A percentile compares a stretch with the other conserved stretches of the same genome.
Conservation (phyloP, 2,797 vertebrate species). For the Pseudochirops cupreus region DNA sequence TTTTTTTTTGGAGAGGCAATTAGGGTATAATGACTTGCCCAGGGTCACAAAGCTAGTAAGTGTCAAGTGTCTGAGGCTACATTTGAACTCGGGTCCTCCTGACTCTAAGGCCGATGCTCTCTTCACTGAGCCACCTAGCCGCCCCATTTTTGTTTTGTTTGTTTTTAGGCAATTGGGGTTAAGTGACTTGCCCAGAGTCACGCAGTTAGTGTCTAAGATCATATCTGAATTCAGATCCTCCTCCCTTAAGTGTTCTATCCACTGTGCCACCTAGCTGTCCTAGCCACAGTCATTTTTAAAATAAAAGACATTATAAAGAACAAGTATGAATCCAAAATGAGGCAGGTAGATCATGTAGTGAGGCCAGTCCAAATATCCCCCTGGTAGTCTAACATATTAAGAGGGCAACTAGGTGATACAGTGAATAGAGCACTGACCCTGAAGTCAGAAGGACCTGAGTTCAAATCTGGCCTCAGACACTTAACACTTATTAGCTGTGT, state of each 20-base stretch:
- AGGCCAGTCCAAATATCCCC: not conserved
- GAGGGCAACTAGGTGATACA: not conserved
- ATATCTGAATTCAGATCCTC: not conserved
- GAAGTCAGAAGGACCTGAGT: too few species aligned
- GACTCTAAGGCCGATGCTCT: too few species aligned
- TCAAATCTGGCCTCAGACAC: too few species aligned
- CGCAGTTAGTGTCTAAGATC: not conserved
- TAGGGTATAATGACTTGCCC: too few species aligned
- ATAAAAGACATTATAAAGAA: not conserved
- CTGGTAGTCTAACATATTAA: not conserved
- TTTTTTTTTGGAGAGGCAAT: not conserved
- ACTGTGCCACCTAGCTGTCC: not conserved
- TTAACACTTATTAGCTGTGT: too few species aligned
- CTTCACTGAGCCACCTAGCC: too few species aligned
- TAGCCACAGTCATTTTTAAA: not conserved
- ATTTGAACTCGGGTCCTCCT: too few species aligned
- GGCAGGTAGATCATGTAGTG: not conserved
- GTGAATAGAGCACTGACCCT: too few species aligned
- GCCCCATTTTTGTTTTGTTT: too few species aligned
- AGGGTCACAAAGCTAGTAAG: too few species aligned
- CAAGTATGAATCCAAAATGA: not conserved
- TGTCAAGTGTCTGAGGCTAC: too few species aligned
- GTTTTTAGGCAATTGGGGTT: not conserved
- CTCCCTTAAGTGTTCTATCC: not conserved
- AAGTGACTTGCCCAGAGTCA: not conserved